A percentile compares a stretch with the other conserved stretches of the same genome.
phyloP scores from a whole-genome alignment of 2,888 invertebrate species.

The Philaethria dido region DNA sequence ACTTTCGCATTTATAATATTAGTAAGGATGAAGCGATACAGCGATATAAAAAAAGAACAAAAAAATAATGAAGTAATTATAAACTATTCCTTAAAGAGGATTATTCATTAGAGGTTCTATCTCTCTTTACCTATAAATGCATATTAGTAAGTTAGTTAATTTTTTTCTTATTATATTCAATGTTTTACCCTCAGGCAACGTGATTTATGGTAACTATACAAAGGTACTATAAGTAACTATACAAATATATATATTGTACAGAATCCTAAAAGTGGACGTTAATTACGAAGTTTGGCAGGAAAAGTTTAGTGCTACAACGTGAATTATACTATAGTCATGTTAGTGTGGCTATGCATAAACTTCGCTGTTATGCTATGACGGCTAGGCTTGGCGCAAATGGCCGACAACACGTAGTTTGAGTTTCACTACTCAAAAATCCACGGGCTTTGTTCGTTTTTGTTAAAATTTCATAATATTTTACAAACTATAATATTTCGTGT shows the following conservation, averaged over 20 bases:
- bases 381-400: conserved; percentile 20
- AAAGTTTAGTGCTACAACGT: conserved; percentile 55
- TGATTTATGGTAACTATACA: no score
- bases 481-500: neutral
- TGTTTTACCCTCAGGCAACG: no score
- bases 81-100: no score
- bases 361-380: conserved; percentile 33
- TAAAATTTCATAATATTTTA: conserved; percentile 1
- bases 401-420: conserved; percentile 16
- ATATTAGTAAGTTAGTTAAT: no score
- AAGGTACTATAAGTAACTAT: neutral
- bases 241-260: conserved; percentile 45
- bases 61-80: no score
- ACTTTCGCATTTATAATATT: no score
- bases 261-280: conserved; percentile 69
- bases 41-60: no score
- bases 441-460: neutral
- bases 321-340: conserved; percentile 62
- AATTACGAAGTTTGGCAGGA: conserved; percentile 68
- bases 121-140: no score
- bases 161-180: no score
- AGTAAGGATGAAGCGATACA: no score
- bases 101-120: no score
- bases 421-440: neutral
- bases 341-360: conserved; percentile 70